Conservation (phyloP, 2,113 vertebrate species). For the Chamaetylas fuelleborni region DNA sequence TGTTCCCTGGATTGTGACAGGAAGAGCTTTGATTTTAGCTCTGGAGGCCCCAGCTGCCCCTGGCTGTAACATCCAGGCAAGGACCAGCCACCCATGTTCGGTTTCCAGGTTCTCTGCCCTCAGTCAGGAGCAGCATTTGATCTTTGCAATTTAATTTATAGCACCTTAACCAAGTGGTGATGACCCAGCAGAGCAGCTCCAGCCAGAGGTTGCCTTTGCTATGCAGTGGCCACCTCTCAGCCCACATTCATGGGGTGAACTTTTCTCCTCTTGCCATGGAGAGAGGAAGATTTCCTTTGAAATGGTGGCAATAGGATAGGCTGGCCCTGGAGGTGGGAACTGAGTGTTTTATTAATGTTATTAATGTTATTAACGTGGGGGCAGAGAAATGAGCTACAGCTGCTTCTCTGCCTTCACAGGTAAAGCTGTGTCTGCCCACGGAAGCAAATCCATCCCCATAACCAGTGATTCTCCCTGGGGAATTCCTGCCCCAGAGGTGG, state of each 20-base stretch:
- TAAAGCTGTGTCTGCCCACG: neutral
- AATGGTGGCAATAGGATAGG: neutral
- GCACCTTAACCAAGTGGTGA: neutral
- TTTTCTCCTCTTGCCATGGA: neutral
- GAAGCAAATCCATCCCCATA: neutral
- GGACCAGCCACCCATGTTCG: accelerated
- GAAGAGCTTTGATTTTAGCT: neutral
- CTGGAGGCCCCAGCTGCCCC: neutral
- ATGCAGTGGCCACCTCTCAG: neutral
- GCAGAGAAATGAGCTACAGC: neutral
- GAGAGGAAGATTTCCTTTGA: neutral
- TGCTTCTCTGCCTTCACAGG: neutral
- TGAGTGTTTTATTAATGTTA: no score
- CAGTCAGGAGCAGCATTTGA: neutral
- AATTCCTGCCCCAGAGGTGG: neutral
- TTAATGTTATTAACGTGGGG: no score
- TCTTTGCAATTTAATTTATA: neutral
- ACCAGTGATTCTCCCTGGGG: accelerated
- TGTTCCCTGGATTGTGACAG: neutral
- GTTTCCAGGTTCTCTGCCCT: neutral
- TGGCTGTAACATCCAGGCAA: neutral
- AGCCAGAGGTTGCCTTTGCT: neutral
- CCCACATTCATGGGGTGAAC: accelerated
- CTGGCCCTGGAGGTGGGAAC: neutral
- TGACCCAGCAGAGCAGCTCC: neutral